These are phyloP conservation scores for Apodemus agrarius DNA, from an alignment of 2,797 vertebrate species.

Conservation along the genomic window DNA sequence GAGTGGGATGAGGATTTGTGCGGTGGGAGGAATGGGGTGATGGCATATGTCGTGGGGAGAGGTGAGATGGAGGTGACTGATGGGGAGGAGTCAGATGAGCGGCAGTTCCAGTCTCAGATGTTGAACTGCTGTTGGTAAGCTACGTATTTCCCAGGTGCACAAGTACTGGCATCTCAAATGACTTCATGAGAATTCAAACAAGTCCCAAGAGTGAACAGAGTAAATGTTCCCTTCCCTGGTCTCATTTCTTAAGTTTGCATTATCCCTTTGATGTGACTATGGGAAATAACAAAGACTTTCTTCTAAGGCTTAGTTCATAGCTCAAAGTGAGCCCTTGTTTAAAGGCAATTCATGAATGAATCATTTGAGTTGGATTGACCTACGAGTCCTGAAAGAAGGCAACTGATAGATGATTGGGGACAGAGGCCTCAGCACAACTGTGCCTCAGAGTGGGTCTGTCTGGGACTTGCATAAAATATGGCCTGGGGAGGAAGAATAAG, in stretches of 20 bases:
- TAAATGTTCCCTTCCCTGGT: background rate
- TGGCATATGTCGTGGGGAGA: background rate
- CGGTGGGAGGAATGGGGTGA: background rate
- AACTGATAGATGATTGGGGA: background rate
- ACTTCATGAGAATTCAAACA: background rate
- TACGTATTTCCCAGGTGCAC: background rate
- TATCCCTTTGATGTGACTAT: background rate
- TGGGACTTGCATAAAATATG: background rate
- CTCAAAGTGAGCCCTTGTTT: background rate
- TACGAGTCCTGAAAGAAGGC: background rate
- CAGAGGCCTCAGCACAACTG: rapidly evolving
- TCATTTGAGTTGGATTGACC: background rate
- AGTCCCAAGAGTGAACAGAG: background rate
- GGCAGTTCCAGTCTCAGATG: background rate
- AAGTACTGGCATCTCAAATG: background rate
- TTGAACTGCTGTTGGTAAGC: background rate
- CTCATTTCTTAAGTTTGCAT: background rate
- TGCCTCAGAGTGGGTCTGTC: background rate
- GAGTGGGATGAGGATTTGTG: background rate
- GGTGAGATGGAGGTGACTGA: too few relatives aligned
- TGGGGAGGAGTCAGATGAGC: background rate
- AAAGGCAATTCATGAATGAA: background rate
- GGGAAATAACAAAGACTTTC: background rate
- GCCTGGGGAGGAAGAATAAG: background rate
- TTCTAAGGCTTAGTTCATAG: background rate